These are phyloP conservation scores for Porites australiensis DNA, from an alignment of 64 coral and sea anemone genomes.

Conservation along the genomic window DNA sequence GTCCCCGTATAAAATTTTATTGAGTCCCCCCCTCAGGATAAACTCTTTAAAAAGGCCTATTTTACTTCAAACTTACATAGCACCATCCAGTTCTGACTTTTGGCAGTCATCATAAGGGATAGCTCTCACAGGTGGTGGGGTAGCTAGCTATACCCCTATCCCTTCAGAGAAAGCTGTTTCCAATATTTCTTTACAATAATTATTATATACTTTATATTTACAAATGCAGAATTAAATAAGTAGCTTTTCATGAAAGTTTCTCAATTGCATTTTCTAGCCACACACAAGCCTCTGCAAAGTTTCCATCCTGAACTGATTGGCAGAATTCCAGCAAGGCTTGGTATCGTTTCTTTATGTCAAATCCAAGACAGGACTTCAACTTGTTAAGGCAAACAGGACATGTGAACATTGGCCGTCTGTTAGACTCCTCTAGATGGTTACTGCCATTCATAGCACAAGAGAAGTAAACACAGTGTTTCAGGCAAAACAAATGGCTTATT, in stretches of 20 bases:
- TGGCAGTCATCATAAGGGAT: too few species aligned
- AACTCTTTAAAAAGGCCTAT: too few species aligned
- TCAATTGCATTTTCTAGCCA: slow-evolving; percentile 21
- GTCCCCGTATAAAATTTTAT: too few species aligned
- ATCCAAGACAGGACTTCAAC: slow-evolving; percentile 70
- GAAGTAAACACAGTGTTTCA: slow-evolving; percentile 93
- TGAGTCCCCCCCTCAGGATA: too few species aligned
- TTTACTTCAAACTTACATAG: too few species aligned
- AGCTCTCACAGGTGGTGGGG: too few species aligned
- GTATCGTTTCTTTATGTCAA: slow-evolving; percentile 71
- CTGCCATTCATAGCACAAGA: slow-evolving; percentile 96
- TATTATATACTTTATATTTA: too few species aligned
- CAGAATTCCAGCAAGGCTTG: slow-evolving; percentile 27
- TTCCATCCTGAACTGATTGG: slow-evolving; percentile 9
- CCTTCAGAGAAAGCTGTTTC: too few species aligned
- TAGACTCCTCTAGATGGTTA: slow-evolving; percentile 64
- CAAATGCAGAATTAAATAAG: neutral
- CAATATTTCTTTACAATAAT: too few species aligned
- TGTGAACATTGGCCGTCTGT: slow-evolving; percentile 77
- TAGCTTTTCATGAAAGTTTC: neutral
- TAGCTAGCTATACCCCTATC: too few species aligned
- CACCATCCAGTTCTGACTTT: too few species aligned
- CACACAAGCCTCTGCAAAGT: neutral
- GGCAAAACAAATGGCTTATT: slow-evolving; percentile 83
- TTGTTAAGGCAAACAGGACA: slow-evolving; percentile 93